A percentile compares a stretch with the other conserved stretches of the same genome.
These are phyloP conservation scores for Papilio xuthus DNA, from an alignment of 1,140 invertebrate genomes.

Conservation along the genomic window DNA sequence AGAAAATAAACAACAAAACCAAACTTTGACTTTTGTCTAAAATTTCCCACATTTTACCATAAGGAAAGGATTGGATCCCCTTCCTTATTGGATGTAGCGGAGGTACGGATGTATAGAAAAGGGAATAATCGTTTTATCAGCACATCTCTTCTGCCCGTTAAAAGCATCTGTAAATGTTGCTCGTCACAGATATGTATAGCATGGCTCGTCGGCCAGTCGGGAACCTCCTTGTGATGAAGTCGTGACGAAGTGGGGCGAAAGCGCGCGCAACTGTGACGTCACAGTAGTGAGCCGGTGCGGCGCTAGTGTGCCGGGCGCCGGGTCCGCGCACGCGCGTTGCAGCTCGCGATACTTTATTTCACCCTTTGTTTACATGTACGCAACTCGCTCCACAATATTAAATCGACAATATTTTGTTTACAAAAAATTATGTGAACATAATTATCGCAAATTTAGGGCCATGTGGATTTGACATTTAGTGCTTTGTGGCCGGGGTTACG, in stretches of 20 bases:
- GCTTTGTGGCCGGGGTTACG: not conserved
- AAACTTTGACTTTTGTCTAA: too few relatives aligned
- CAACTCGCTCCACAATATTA: not conserved
- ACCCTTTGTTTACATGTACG: constrained; percentile 3
- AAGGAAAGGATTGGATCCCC: too few relatives aligned
- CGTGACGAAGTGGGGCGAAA: not conserved
- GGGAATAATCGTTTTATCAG: too few relatives aligned
- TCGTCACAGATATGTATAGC: too few relatives aligned
- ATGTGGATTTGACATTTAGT: not conserved
- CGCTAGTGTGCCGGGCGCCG: constrained; percentile 10
- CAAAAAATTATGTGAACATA: not conserved
- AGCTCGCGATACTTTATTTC: not conserved
- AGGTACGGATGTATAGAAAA: too few relatives aligned
- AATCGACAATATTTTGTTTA: not conserved
- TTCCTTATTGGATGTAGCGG: too few relatives aligned
- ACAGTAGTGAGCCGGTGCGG: not conserved
- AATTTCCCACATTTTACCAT: too few relatives aligned
- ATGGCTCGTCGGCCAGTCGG: too few relatives aligned
- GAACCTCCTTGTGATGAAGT: too few relatives aligned
- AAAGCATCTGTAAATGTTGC: too few relatives aligned
- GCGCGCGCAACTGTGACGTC: not conserved
- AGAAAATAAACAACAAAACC: too few relatives aligned
- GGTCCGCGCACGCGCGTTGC: not conserved
- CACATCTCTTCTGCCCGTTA: too few relatives aligned
- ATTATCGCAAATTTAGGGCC: not conserved